These are phyloP conservation scores for Acanthiza pusilla DNA, from an alignment of 2,797 vertebrate species.

Conservation along the genomic window DNA sequence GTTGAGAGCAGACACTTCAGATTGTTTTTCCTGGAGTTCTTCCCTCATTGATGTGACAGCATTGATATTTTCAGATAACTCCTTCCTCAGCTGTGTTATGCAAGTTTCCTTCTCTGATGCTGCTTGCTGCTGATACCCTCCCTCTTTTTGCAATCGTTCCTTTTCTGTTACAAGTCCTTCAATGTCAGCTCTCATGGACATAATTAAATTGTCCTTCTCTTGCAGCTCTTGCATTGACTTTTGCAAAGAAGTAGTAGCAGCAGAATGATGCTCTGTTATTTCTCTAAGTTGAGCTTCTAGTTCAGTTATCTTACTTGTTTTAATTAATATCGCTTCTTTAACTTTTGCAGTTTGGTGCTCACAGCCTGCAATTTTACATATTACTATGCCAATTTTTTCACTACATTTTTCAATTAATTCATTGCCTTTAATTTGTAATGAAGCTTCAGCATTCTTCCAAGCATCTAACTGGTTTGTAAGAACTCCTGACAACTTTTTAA, in stretches of 20 bases:
- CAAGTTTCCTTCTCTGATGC: slow-evolving; percentile 82
- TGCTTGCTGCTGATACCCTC: slow-evolving; percentile 74
- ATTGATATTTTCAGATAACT: slow-evolving; percentile 77
- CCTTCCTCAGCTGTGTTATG: slow-evolving; percentile 83
- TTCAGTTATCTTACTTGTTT: slow-evolving; percentile 74
- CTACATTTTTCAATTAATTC: slow-evolving; percentile 78
- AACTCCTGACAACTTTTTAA: slow-evolving; percentile 68
- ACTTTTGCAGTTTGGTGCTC: slow-evolving; percentile 73
- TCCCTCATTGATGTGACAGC: slow-evolving; percentile 79
- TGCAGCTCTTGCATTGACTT: slow-evolving; percentile 80
- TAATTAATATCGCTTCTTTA: slow-evolving; percentile 75
- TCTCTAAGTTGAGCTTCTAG: slow-evolving; percentile 82
- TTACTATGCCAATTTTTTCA: slow-evolving; percentile 70
- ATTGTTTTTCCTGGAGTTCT: slow-evolving; percentile 78
- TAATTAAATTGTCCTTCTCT: slow-evolving; percentile 80
- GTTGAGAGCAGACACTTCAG: slow-evolving; percentile 77
- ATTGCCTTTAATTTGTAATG: slow-evolving; percentile 74
- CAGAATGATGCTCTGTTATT: slow-evolving; percentile 74
- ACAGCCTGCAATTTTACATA: slow-evolving; percentile 74
- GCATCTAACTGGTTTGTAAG: slow-evolving; percentile 73
- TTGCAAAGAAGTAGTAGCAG: slow-evolving; percentile 79
- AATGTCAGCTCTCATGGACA: slow-evolving; percentile 79
- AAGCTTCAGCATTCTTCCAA: slow-evolving; percentile 75
- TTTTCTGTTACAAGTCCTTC: slow-evolving; percentile 75
- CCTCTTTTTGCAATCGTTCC: slow-evolving; percentile 78